These are phyloP conservation scores for Micrasema minimum DNA, from an alignment of 1,140 invertebrate species.

Conservation along the genomic window DNA sequence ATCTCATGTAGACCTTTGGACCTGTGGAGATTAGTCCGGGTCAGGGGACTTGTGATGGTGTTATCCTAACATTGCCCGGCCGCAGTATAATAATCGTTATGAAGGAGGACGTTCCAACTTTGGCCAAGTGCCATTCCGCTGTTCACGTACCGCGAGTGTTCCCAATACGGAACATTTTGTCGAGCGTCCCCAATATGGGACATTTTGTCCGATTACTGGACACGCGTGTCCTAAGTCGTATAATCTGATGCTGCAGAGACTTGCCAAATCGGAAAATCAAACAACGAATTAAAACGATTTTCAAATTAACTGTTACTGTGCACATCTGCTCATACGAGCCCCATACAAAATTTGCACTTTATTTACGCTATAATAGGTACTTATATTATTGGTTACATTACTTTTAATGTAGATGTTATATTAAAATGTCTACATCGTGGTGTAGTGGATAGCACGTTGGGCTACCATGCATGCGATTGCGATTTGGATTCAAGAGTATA, in stretches of 20 bases:
- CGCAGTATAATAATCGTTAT: constrained; percentile 20
- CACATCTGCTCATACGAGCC: no score
- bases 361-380: no score
- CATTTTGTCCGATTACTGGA: background rate
- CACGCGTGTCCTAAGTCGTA: constrained; percentile 17
- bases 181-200: constrained; percentile 8
- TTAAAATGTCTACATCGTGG: no score
- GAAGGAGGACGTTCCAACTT: constrained; percentile 22
- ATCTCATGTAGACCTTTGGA: constrained; percentile 9
- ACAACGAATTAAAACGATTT: no score
- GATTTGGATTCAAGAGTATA: no score
- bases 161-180: constrained; percentile 11
- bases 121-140: constrained; percentile 23
- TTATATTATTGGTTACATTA: no score
- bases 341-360: no score
- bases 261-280: constrained; percentile 23
- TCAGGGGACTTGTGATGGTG: constrained; percentile 14
- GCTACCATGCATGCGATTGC: no score
- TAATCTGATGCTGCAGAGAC: background rate
- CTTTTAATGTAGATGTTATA: no score
- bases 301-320: no score
- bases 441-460: no score
- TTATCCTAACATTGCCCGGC: background rate
- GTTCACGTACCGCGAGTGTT: constrained; percentile 19
- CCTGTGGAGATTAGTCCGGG: constrained; percentile 5